Evolutionary conservation across 1,140 invertebrate genomes (phyloP).

Genomic region (Zaprionus lachaisei): DNA sequence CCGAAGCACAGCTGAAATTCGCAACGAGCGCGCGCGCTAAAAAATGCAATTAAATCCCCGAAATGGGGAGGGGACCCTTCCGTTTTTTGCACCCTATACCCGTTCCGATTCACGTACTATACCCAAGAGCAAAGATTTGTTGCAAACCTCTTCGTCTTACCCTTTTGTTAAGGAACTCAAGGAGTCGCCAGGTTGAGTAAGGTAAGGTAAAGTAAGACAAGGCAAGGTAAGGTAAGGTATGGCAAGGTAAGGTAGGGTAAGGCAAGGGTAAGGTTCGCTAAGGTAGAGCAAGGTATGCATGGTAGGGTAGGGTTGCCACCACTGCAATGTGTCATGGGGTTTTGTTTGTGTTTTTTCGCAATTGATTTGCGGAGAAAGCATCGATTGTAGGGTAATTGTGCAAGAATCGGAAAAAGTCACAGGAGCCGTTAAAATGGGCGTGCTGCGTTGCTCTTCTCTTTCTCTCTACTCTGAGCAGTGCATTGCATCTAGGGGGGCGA

Average conservation of each 20-base stretch:
- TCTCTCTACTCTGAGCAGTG: constrained; percentile 3
- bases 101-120: constrained; percentile 37
- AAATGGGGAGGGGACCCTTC: constrained; percentile 17
- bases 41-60: constrained; percentile 80
- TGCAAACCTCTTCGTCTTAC: constrained; percentile 67
- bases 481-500: background rate
- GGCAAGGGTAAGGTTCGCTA: constrained; percentile 62
- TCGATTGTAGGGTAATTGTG: constrained; percentile 82
- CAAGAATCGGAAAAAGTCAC: constrained; percentile 81
- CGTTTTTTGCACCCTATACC: constrained; percentile 21
- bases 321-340: constrained; percentile 77
- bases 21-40: constrained; percentile 78
- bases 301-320: constrained; percentile 37
- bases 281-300: constrained; percentile 58
- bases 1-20: constrained; percentile 70
- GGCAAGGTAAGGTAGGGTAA: constrained; percentile 49
- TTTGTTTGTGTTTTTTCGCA: constrained; percentile 82
- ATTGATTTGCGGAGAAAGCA: constrained; percentile 83
- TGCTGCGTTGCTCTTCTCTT: constrained; percentile 13
- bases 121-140: constrained; percentile 61
- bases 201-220: constrained; percentile 57
- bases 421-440: constrained; percentile 65
- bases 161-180: constrained; percentile 36
- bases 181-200: constrained; percentile 72
- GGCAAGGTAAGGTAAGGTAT: constrained; percentile 52